phyloP scores from a whole-genome alignment of 1,140 invertebrate species.

The Whitmania pigra region DNA sequence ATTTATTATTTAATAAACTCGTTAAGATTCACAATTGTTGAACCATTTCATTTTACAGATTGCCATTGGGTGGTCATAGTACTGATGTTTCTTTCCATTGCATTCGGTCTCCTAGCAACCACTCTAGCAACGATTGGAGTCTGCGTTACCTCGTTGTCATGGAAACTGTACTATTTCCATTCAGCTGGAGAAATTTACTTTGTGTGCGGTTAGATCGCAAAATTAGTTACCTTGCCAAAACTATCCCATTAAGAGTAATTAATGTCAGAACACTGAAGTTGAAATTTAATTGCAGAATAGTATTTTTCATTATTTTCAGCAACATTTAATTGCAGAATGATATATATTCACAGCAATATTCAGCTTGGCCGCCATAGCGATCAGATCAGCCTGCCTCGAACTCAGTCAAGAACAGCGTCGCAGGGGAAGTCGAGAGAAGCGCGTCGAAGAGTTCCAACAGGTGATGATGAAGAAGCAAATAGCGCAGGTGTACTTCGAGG shows the following conservation, averaged over 20 bases:
- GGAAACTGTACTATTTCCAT: conserved; percentile 42
- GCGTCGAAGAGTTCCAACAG: conserved; percentile 26
- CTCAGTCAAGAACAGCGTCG: conserved; percentile 33
- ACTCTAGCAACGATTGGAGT: conserved; percentile 37
- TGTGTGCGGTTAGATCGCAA: conserved; percentile 36
- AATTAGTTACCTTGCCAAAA: not conserved
- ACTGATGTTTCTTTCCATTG: conserved; percentile 37
- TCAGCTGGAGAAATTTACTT: conserved; percentile 41
- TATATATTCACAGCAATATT: not conserved
- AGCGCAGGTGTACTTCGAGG: not conserved
- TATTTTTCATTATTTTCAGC: not conserved
- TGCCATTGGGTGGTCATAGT: conserved; percentile 41
- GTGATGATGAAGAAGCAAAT: not conserved
- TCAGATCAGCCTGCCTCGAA: conserved; percentile 36
- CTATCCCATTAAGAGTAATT: too few relatives aligned
- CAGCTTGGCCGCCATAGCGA: conserved; percentile 34
- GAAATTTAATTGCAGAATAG: too few relatives aligned
- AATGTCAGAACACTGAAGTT: not conserved
- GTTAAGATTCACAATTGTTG: too few relatives aligned
- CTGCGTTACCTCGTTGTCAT: conserved; percentile 35
- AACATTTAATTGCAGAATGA: not conserved
- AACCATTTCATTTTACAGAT: conserved; percentile 26
- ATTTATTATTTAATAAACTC: too few relatives aligned
- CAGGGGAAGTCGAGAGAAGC: conserved; percentile 37
- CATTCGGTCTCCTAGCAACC: conserved; percentile 36